Conservation (phyloP, 2,888 invertebrate genomes). For the Drosophila pegasa region DNA sequence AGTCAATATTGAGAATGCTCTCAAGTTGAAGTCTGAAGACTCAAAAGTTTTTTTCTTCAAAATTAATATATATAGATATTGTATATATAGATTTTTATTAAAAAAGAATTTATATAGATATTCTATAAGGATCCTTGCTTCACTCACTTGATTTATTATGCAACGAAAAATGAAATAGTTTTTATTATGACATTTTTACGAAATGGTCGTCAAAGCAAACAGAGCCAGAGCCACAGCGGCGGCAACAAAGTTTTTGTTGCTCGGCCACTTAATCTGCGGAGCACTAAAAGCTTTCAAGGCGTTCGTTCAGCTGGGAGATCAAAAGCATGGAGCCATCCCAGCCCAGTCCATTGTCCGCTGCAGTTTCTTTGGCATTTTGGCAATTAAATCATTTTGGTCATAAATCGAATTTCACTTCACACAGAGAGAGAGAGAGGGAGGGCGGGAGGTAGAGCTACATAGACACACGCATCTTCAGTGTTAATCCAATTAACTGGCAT, state of each 20-base stretch:
- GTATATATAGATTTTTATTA: too few species aligned
- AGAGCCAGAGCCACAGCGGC: neutral
- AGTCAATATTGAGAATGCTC: too few species aligned
- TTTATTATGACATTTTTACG: conserved; percentile 5
- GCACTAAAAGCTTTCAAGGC: conserved; percentile 2
- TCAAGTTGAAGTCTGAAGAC: too few species aligned
- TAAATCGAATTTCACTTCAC: conserved; percentile 65
- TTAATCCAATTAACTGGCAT: conserved; percentile 77
- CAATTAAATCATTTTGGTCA: conserved; percentile 75
- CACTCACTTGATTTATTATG: conserved; percentile 6
- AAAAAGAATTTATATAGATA: too few species aligned
- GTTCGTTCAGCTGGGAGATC: conserved; percentile 9
- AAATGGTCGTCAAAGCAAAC: neutral
- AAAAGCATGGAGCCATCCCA: conserved; percentile 10
- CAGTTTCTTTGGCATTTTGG: conserved; percentile 56
- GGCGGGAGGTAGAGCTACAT: neutral
- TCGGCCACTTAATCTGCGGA: neutral
- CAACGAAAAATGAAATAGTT: conserved; percentile 3
- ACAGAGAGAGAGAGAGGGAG: neutral
- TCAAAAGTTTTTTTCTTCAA: too few species aligned
- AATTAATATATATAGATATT: neutral
- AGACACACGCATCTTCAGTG: conserved; percentile 41
- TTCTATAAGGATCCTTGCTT: neutral
- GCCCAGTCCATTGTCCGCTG: conserved; percentile 23
- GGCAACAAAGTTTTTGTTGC: conserved; percentile 2